Evolutionary conservation across 2,888 invertebrate species (phyloP).

Genomic region (Micropterix aruncella): DNA sequence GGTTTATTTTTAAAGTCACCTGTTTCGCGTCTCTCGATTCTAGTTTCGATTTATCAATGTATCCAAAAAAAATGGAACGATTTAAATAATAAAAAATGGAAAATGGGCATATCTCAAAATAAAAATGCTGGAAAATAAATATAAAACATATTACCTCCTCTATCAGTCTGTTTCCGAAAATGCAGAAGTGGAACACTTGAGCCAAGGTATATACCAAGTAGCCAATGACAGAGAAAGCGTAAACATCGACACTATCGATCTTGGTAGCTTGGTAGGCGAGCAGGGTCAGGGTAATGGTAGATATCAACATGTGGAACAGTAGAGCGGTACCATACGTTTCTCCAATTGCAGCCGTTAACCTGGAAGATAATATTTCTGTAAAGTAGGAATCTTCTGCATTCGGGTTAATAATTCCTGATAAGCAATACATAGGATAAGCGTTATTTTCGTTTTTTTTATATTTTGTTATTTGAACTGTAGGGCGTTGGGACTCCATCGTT

Average conservation of each 20-base stretch:
- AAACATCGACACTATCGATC: slow-evolving; percentile 63
- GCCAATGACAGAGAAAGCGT: slow-evolving; percentile 65
- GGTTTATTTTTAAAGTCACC: no score
- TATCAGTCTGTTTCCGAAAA: slow-evolving; percentile 74
- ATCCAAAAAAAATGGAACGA: no score
- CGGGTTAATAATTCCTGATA: no score
- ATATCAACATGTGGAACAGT: slow-evolving; percentile 71
- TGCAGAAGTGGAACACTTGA: slow-evolving; percentile 78
- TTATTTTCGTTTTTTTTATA: no score
- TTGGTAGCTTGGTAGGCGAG: slow-evolving; percentile 80
- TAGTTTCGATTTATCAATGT: no score
- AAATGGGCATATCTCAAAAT: no score
- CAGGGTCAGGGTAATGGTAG: slow-evolving; percentile 70
- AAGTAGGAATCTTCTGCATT: no score
- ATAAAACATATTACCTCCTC: slow-evolving; percentile 51
- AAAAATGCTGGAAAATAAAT: background rate
- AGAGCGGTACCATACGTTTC: slow-evolving; percentile 76
- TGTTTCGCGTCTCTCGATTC: no score
- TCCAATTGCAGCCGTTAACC: slow-evolving; percentile 67
- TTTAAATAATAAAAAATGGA: background rate
- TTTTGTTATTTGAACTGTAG: no score
- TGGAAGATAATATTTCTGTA: no score
- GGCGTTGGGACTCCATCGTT: no score
- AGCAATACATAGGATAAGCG: no score
- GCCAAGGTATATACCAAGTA: slow-evolving; percentile 68